Base-by-base conservation (phyloP, 2,113 vertebrate genomes). In the Agelaius phoeniceus region DNA sequence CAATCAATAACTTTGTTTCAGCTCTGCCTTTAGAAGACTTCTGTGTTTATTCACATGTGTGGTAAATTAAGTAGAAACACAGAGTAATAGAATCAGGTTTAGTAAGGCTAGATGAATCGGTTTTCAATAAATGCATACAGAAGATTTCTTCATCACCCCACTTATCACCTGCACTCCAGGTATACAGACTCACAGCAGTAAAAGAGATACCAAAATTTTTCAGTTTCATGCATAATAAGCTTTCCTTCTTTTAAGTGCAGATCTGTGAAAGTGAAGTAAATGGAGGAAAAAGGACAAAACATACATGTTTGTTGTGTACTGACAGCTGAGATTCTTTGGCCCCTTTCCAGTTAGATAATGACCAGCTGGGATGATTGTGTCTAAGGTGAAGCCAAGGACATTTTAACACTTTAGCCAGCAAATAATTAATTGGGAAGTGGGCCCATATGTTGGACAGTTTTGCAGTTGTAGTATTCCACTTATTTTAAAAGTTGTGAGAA, bases 331-430 rank as follows among this genome's bases (percentile, higher is more conserved):
- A 93, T 95, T 94, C 87, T 94, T 94, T 97, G 95, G 94, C 51
- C 33, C 8, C 15, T 75, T 95, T 97, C 96, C 96, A 95, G 82
- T 87, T 88, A 95, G 57, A 92, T 97, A 97, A 98, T 98, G 96
- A 98, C 96, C 96, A 98, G 90, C 96, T 97, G 97, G 92, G 93
- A 97, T 89, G 93, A 61, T 96, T 94, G 67, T 90, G 66, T 96
- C 72, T 98, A 97, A 97, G 97, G 97, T 97, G 94, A 97, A 96
- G 93, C 93, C 96, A 97, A 98, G 93, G 96, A 95, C 96, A 89
- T 95, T 97, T 90, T 96, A 96, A 63, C 83, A 92, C 73, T 96
- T 96, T 65, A 91, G 80, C 90, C 94, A 96, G 87, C 55, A 96
- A 97, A 90, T 96, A 97, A 97, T 97, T 96, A 97, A 81, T 84